Evolutionary conservation across 2,888 invertebrate genomes (phyloP), one percentile per base, ranked within the genome.

Genomic region (Rhagium mordax): DNA sequence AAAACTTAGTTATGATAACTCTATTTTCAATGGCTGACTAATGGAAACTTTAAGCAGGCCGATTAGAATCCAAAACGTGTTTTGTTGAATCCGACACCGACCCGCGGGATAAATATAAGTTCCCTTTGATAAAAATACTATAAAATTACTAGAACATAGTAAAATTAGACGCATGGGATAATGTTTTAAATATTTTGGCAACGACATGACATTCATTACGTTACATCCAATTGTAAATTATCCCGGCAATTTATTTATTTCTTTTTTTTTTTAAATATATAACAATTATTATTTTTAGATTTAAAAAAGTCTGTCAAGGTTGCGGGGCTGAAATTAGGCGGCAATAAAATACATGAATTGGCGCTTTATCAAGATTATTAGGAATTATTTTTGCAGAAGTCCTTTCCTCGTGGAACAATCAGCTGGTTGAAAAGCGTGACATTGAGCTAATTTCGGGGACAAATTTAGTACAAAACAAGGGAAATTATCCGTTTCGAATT

Each of bases 141-240:
- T 18, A 61, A 61, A 47, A n/a, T 47, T 47, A 61, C 61, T 21
- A 10, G n/a, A 47, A 3, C n/a, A 29, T 47, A 27, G 61, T 61
- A 61, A 61, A 47, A 61, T 61, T 61, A 61, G 61, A 61, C 21
- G 7, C n/a, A 21, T n/a, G 47, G 47, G 15, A 47, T 61, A 61
- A 60, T n/a, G 20, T 41, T 61, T 47, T 61, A 57, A 57, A 57
- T 57, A 57, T 57, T 47, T 41, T 61, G 61, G 61, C 61, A 61
- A 59, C 1, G 18, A 16, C 18, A 18, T 51, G 51, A 20, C 51
- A 51, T 20, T 51, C 51, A 51, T 20, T 51, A 51, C 18, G 51
- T 18, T 51, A 51, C 51, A 51, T 20, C 20, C 20, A 51, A 51
- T 51, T 51, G 51, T 51, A 51, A 18, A 51, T 51, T 18, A 18